Evolutionary conservation across 2,888 invertebrate species (phyloP).

Genomic region (Agonum fuliginosum): DNA sequence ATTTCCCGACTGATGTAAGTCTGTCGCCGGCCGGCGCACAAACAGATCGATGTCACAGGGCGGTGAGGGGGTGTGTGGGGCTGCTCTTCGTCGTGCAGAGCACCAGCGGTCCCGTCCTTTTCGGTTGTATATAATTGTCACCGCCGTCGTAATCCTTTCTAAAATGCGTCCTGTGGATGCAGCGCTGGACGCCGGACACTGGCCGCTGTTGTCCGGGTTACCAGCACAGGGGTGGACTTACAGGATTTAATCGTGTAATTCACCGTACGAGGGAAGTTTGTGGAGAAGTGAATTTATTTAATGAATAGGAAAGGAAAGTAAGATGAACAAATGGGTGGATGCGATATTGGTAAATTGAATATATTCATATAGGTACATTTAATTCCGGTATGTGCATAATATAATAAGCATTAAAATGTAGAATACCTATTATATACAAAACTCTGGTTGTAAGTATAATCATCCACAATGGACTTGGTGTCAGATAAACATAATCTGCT

Average conservation of each 20-base stretch:
- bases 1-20: not conserved
- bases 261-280: not conserved
- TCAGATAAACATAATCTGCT: no score
- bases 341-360: no score
- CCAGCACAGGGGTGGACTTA: not conserved
- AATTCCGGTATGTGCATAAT: no score
- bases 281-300: no score
- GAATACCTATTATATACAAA: no score
- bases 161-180: conserved; percentile 39
- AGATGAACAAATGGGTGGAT: no score
- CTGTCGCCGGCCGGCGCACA: conserved; percentile 12
- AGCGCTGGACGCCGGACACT: conserved; percentile 1
- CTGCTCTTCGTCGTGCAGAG: not conserved
- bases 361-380: no score
- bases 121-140: conserved; percentile 43
- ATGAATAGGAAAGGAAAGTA: no score
- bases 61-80: not conserved
- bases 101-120: conserved; percentile 25
- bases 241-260: not conserved
- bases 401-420: no score
- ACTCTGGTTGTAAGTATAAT: no score
- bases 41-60: conserved; percentile 16
- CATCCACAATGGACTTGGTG: no score
- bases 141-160: conserved; percentile 43
- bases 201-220: not conserved